Evolutionary conservation across 2,797 vertebrate genomes (phyloP).

Genomic region (Labroides dimidiatus): DNA sequence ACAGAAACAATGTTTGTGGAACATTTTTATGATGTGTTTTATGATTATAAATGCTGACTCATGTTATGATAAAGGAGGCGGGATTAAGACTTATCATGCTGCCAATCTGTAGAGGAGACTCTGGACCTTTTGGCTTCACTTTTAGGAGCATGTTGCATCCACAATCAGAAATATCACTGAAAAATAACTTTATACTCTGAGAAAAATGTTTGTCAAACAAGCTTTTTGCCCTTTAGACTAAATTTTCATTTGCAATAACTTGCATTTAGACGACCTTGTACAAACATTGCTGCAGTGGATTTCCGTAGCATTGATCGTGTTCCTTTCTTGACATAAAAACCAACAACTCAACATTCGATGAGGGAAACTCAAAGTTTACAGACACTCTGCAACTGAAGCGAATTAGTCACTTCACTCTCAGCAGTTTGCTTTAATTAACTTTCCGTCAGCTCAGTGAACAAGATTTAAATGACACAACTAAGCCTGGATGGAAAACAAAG

Average conservation of each 20-base stretch:
- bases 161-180: too few species aligned
- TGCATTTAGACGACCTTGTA: too few species aligned
- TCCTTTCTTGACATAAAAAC: conserved; percentile 7
- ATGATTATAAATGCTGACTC: too few species aligned
- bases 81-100: too few species aligned
- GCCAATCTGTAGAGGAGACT: too few species aligned
- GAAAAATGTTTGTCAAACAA: not conserved
- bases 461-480: conserved; percentile 28
- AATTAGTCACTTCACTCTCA: conserved; percentile 44
- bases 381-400: conserved; percentile 13
- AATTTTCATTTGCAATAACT: not conserved
- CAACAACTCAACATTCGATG: not conserved
- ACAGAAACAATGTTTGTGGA: too few species aligned
- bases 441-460: conserved; percentile 26
- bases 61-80: too few species aligned
- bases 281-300: not conserved
- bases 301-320: not conserved
- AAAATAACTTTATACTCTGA: too few species aligned
- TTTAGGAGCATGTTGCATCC: too few species aligned
- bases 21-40: too few species aligned
- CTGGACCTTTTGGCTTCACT: too few species aligned
- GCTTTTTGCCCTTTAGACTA: not conserved
- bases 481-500: conserved; percentile 19
- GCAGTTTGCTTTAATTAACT: conserved; percentile 60
- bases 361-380: conserved; percentile 13